Percentiles rank a stretch among this genome's conserved stretches.
Conservation (phyloP, 2,888 invertebrate genomes). For the Cataglyphis altisquamis region DNA sequence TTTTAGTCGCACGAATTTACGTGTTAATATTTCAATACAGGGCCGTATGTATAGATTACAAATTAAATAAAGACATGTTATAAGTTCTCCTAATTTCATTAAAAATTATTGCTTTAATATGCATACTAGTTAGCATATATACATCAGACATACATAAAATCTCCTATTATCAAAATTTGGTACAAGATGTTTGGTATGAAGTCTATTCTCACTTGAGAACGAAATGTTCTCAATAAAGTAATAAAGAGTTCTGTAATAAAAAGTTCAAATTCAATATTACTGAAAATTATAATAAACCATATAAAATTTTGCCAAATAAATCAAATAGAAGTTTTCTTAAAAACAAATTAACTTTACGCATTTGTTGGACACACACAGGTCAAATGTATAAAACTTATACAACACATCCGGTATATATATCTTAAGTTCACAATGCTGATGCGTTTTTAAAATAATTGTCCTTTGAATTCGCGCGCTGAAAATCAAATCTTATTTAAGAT, state of each 20-base stretch:
- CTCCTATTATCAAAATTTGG: slow-evolving; percentile 58
- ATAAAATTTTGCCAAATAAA: not conserved
- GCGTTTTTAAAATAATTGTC: slow-evolving; percentile 47
- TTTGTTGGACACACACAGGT: not conserved
- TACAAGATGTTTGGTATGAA: slow-evolving; percentile 37
- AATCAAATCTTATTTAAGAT: slow-evolving; percentile 23
- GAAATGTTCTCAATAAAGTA: not conserved
- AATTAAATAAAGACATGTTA: slow-evolving; percentile 50
- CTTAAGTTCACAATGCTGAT: slow-evolving; percentile 55
- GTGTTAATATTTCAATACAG: slow-evolving; percentile 32
- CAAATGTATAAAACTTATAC: slow-evolving; percentile 3
- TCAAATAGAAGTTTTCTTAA: not conserved
- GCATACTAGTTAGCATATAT: slow-evolving; percentile 57
- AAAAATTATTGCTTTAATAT: slow-evolving; percentile 67
- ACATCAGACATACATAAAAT: slow-evolving; percentile 51
- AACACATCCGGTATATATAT: not conserved
- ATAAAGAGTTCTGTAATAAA: not conserved
- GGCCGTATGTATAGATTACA: not conserved
- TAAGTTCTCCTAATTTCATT: slow-evolving; percentile 60
- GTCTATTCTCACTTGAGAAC: slow-evolving; percentile 7
- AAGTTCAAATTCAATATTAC: slow-evolving; percentile 7
- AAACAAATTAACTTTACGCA: not conserved
- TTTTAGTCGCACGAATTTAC: not conserved
- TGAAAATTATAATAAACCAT: not conserved
- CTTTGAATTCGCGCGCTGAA: not conserved